Base-by-base conservation (phyloP, 2,888 invertebrate species). In the Lasius platythorax region DNA sequence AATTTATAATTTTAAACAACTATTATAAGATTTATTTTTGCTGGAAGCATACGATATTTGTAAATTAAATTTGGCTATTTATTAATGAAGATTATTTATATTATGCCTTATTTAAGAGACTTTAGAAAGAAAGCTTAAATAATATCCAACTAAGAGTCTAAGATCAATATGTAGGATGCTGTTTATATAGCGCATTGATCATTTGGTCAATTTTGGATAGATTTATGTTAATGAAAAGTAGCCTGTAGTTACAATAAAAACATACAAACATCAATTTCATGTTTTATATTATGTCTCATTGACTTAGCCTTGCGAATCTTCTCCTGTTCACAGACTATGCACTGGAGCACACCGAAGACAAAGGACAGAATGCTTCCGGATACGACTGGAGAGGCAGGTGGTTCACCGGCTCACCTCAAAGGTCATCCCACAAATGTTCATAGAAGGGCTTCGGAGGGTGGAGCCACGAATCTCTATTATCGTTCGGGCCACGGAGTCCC, bases 311-410 rank as follows among this genome's bases (percentile, higher is more conserved):
- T 5, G 43, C 43, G 30, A 12, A n/a, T 68, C 5, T 79, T 33
- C 5, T 28, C n/a, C 46, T 81, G 61, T 74, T 64, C 28, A 4
- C 96, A 98, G 97, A 98, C 98, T 75, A 98, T 98, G 98, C 98
- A 99, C 94, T 99, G 98, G 98, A 97, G 97, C 87, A 97, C 97
- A 87, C 98, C 98, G 58, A 98, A 98, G 95, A 98, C 98, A 91
- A 98, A 98, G 95, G 98, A 98, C 92, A 97, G 98, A 89, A 98
- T 98, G 98, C 94, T 98, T 93, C 96, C 96, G 83, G 96, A 96
- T 84, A 94, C 95, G 0, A 95, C 93, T 0, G 88, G 86, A 18
- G 89, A 84, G 28, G 78, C 81, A 5, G 96, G 96, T n/a, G 93
- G 93, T 72, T 96, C 96, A 2, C 95, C 96, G 11, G 96, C 96